phyloP scores from a whole-genome alignment of 1,140 invertebrate genomes.

The Zophobas morio region DNA sequence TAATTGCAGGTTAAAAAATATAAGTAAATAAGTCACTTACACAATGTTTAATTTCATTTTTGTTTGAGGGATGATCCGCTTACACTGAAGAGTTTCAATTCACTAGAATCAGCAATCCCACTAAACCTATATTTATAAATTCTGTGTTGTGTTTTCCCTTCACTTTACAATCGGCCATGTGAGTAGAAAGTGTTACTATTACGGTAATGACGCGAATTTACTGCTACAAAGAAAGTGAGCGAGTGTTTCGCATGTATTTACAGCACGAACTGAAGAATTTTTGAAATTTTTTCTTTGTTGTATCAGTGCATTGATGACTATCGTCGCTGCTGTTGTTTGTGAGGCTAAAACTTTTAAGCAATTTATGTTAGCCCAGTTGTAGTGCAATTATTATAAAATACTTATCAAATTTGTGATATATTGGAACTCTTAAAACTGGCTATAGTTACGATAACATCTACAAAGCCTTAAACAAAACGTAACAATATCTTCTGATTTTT shows the following conservation, averaged over 20 bases:
- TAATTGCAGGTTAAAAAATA: constrained; percentile 31
- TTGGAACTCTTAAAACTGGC: no score
- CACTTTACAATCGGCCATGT: constrained; percentile 56
- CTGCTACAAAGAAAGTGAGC: constrained; percentile 40
- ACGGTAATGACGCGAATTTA: constrained; percentile 8
- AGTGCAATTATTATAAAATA: no score
- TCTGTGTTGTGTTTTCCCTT: constrained; percentile 57
- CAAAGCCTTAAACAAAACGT: no score
- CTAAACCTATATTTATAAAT: constrained; percentile 58
- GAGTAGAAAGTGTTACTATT: constrained; percentile 48
- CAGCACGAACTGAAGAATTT: constrained; percentile 43
- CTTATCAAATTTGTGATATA: no score
- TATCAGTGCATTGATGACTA: constrained; percentile 28
- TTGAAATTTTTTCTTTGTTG: constrained; percentile 47
- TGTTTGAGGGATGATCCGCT: constrained; percentile 40
- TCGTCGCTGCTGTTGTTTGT: not conserved
- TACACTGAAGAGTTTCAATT: constrained; percentile 53
- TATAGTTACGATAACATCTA: no score
- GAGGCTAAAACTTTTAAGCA: no score
- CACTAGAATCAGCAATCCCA: constrained; percentile 53
- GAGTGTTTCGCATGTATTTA: constrained; percentile 39
- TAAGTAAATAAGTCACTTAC: constrained; percentile 34
- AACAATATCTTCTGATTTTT: no score
- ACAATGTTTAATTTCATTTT: constrained; percentile 46
- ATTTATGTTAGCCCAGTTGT: no score